Base-by-base conservation (phyloP, 2,797 vertebrate species). In the Gobio occitaniae region DNA sequence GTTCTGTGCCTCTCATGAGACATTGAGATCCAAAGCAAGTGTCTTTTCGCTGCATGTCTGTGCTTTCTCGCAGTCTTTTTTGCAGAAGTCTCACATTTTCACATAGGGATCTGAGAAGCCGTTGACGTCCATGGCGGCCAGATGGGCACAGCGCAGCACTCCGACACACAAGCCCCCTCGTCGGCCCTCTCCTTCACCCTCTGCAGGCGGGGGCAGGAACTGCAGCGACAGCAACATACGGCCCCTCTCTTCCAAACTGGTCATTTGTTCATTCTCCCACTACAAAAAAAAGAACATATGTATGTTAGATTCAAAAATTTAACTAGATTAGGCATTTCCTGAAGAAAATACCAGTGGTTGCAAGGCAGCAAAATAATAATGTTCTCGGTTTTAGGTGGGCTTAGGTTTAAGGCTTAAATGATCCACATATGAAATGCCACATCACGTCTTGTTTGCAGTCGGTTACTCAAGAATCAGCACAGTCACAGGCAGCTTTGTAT, bases 81-180 rank as follows among this genome's bases (percentile, higher is more conserved):
- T 32, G 16, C 52, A 47, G 32, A 74, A 52, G 56, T 80, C 96
- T 96, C 91, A 97, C 96, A 94, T 96, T 93, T 97, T 97, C 85
- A 97, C 97, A 6, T 97, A 97, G 87, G 97, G 96, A 89, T 97
- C 97, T 0, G 97, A 97, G 92, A 96, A 97, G 38, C 97, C 97
- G 0, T 97, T 97, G 89, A 97, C 97, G 0, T 97, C 97, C 97
- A 97, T 97, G 69, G 97, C 97, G 0, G 97, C 97, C 80, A 97
- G 94, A 89, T 97, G 96, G 12, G 96, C 96, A 1, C 97, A 97
- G 72, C 96, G 96, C 50, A 92, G 89, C 13, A 97, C 96, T 29
- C 96, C 96, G 48, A 97, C 97, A 17, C 94, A 93, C 32, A 97
- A 93, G 3, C 96, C 96, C 0, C 89, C 94, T 1, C 88, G 85